phyloP scores from a whole-genome alignment of 2,888 invertebrate genomes.

The Gari tellinella region DNA sequence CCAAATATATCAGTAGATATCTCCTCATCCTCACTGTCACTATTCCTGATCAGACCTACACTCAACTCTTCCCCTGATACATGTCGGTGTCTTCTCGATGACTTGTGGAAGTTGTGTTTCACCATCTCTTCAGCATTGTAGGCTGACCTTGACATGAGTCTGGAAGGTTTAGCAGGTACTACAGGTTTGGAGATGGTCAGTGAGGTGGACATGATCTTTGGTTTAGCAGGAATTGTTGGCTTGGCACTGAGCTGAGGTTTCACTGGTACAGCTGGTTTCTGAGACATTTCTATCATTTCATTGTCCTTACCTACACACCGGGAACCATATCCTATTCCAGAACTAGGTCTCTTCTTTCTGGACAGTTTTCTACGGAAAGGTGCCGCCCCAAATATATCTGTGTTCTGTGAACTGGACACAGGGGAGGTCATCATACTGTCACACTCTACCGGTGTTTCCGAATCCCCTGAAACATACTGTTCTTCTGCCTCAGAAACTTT shows the following conservation, averaged over 20 bases:
- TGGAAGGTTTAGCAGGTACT: constrained; percentile 43
- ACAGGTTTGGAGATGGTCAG: background rate
- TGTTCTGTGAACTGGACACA: constrained; percentile 44
- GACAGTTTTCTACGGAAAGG: constrained; percentile 78
- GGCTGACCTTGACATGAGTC: constrained; percentile 16
- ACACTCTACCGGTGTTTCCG: constrained; percentile 24
- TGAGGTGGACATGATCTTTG: background rate
- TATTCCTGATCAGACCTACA: constrained; percentile 35
- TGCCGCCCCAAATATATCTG: constrained; percentile 81
- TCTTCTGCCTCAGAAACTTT: constrained; percentile 12
- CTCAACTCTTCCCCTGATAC: constrained; percentile 45
- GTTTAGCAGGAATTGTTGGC: constrained; percentile 42
- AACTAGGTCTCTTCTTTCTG: constrained; percentile 64
- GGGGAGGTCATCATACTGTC: constrained; percentile 45
- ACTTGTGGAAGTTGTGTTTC: constrained; percentile 26
- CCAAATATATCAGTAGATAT: constrained; percentile 74
- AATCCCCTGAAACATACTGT: constrained; percentile 11
- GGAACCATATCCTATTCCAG: constrained; percentile 40
- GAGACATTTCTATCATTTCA: constrained; percentile 22
- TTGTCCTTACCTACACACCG: no score
- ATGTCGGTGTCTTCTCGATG: constrained; percentile 31
- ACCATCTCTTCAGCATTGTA: constrained; percentile 27
- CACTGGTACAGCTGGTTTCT: constrained; percentile 48
- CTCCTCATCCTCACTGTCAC: constrained; percentile 46
- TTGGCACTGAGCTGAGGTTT: constrained; percentile 3